Evolutionary conservation across 2,888 invertebrate genomes (phyloP), one percentile per base, ranked within the genome.

Genomic region (Escarpia spicata): DNA sequence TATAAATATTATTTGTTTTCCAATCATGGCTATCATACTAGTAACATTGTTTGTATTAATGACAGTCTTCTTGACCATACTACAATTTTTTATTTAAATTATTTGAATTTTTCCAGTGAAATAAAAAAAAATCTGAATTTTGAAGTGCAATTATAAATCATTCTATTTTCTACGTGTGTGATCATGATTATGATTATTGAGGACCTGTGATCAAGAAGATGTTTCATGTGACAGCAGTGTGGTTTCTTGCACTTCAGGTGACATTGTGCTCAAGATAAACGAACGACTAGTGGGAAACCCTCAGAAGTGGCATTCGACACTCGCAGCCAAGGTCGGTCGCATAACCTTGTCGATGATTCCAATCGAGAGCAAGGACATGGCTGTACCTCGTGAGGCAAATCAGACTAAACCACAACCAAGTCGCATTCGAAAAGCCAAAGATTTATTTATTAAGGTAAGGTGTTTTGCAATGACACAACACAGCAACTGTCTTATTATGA

Each of bases 191-290:
- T 37, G 1, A 37, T 6, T 9, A 45, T 45, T 45, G 8, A 45
- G 10, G 45, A 10, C 19, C 60, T 60, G 19, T 60, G 15, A 52
- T 60, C 4, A 26, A 60, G 15, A 60, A 60, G 9, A 60, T 60
- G 4, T 19, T 60, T 60, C 60, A 12, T 60, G 19, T 60, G 60
- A 75, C 75, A 26, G 15, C n/a, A 75, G 26, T 26, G 26, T 26
- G 3, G 26, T 75, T 75, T 75, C 26, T n/a, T 75, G 26, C 26
- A 26, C n/a, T 75, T 4, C 92, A 95, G 96, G 96, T 92, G 96
- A 96, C 93, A 94, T 96, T 12, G 95, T 96, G 52, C 92, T 96
- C 91, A 95, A 96, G 93, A 95, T 95, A 3, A 96, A 96, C 93
- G 95, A 95, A 6, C 94, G 93, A 44, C 93, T 94, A 12, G 93